phyloP scores from a whole-genome alignment of 2,888 invertebrate species.

The Ormyrus rosae region DNA sequence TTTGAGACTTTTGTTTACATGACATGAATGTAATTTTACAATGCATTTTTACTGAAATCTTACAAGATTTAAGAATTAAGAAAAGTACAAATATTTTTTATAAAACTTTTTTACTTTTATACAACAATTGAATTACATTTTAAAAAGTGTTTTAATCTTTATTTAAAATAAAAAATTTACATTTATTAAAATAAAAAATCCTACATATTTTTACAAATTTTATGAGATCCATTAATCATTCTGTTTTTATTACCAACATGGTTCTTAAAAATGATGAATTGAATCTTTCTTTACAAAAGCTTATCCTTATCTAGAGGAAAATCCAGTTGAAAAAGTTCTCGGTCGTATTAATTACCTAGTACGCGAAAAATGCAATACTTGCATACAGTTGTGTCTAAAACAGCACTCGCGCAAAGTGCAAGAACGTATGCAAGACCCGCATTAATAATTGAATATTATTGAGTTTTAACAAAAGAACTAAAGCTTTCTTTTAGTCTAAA shows the following conservation, averaged over 20 bases:
- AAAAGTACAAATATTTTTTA: background rate
- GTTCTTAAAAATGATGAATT: too few relatives aligned
- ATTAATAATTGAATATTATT: conserved; percentile 48
- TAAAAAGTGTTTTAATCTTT: conserved; percentile 4
- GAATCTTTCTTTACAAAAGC: too few relatives aligned
- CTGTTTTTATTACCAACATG: background rate
- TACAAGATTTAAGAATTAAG: background rate
- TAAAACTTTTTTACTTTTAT: background rate
- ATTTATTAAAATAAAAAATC: conserved; percentile 31
- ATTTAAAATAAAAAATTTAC: conserved; percentile 3
- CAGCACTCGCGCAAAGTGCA: conserved; percentile 29
- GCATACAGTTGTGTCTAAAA: background rate
- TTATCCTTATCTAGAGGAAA: too few relatives aligned
- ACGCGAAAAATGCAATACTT: background rate
- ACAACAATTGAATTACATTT: background rate
- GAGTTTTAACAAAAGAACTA: conserved; percentile 36
- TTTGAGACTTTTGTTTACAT: background rate
- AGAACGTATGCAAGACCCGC: conserved; percentile 19
- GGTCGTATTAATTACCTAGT: background rate
- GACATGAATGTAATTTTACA: background rate
- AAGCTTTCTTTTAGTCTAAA: conserved; percentile 27
- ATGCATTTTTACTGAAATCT: conserved; percentile 2
- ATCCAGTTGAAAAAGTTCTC: too few relatives aligned
- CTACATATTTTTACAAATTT: conserved; percentile 2
- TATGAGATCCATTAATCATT: background rate